phyloP scores from a whole-genome alignment of 2,888 invertebrate genomes.

The Heteropelma amictum region DNA sequence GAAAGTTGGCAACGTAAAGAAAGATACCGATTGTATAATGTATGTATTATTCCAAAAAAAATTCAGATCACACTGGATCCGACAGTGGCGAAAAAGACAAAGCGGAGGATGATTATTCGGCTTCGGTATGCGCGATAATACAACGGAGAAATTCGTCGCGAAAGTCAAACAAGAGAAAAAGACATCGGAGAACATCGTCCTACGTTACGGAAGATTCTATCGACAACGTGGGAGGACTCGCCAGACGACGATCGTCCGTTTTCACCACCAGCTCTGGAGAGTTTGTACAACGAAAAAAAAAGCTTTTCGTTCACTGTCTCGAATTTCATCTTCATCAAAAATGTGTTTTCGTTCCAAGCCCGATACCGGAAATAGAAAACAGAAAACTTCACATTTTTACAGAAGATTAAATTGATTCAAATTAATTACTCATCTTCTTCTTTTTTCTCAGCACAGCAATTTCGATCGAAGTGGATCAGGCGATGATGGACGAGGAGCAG shows the following conservation, averaged over 20 bases:
- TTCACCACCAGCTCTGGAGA: slow-evolving; percentile 93
- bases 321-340: neutral
- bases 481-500: slow-evolving; percentile 86
- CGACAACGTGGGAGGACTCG: slow-evolving; percentile 74
- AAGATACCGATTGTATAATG: no score
- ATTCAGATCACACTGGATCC: no score
- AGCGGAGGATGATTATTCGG: slow-evolving; percentile 90
- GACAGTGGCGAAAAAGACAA: slow-evolving; percentile 52
- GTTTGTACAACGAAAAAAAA: slow-evolving; percentile 79
- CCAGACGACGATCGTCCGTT: slow-evolving; percentile 84
- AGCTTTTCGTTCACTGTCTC: neutral
- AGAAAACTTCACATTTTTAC: no score
- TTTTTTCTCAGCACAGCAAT: slow-evolving; percentile 83
- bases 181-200: slow-evolving; percentile 82
- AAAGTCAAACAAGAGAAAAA: slow-evolving; percentile 81
- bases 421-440: neutral
- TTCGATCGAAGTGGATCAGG: slow-evolving; percentile 85
- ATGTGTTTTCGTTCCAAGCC: no score
- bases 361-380: no score
- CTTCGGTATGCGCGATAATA: slow-evolving; percentile 90
- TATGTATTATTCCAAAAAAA: no score
- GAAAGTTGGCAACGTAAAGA: no score
- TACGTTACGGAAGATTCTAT: slow-evolving; percentile 80
- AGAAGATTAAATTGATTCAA: no score
- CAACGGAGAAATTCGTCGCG: slow-evolving; percentile 88